These are phyloP conservation scores for Sebastes iracundus DNA, from an alignment of 2,797 vertebrate genomes.

Conservation along the genomic window DNA sequence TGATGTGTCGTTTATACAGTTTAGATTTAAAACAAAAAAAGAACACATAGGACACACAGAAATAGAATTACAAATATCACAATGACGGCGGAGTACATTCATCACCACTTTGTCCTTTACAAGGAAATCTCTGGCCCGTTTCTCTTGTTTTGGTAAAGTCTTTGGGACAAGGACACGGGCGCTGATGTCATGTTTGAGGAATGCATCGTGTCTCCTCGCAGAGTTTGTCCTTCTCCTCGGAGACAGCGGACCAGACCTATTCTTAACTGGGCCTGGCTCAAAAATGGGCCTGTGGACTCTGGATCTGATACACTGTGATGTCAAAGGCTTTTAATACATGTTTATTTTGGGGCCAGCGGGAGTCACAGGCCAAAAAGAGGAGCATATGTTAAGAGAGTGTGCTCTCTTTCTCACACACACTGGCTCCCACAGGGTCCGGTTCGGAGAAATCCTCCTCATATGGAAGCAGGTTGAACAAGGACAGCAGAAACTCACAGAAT, in stretches of 20 bases:
- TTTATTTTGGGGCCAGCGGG: constrained; percentile 61
- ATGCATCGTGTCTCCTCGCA: constrained; percentile 59
- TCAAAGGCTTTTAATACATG: constrained; percentile 63
- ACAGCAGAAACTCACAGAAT: constrained; percentile 29
- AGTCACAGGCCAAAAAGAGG: constrained; percentile 47
- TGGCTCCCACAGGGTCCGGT: constrained; percentile 6
- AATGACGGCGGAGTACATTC: constrained; percentile 1
- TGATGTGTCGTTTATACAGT: constrained; percentile 25
- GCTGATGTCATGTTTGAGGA: constrained; percentile 61
- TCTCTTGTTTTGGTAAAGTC: constrained; percentile 56
- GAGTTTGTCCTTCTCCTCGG: constrained; percentile 58
- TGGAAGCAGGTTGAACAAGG: constrained; percentile 18
- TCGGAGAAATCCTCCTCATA: constrained; percentile 24
- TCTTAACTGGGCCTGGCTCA: constrained; percentile 57
- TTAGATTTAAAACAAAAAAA: constrained; percentile 17
- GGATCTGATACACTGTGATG: constrained; percentile 56
- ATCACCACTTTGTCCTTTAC: constrained; percentile 40
- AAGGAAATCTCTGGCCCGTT: constrained; percentile 29
- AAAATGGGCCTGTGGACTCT: constrained; percentile 48
- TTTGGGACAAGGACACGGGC: constrained; percentile 63
- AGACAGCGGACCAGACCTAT: constrained; percentile 59
- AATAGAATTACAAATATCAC: constrained; percentile 36
- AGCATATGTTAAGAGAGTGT: constrained; percentile 29
- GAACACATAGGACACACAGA: constrained; percentile 20
- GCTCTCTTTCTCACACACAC: constrained; percentile 9